These are phyloP conservation scores for Mustela lutreola DNA, from an alignment of 2,113 vertebrate genomes.

Conservation along the genomic window DNA sequence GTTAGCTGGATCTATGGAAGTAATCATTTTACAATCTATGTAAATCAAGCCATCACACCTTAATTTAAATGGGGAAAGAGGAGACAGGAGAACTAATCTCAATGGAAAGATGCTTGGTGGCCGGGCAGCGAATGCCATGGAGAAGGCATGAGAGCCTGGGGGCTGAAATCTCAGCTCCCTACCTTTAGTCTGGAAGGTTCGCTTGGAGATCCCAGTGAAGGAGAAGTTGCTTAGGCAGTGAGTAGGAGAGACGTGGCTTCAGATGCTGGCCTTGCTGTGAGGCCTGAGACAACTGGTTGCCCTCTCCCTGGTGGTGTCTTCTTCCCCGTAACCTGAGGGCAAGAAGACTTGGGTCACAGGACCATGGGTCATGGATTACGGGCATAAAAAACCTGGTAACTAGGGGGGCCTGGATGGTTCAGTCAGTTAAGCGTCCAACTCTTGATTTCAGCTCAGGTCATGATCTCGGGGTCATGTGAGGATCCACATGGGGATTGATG, in stretches of 20 bases:
- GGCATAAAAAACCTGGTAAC: not conserved
- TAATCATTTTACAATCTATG: not conserved
- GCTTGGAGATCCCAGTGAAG: not conserved
- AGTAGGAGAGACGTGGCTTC: not conserved
- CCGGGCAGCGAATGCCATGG: not conserved
- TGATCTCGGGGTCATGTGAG: not conserved
- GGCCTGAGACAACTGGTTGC: not conserved
- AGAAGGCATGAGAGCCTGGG: not conserved
- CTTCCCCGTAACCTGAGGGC: not conserved
- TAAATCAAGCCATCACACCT: not conserved
- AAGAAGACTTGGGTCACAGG: not conserved
- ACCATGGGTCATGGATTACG: not conserved
- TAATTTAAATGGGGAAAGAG: not conserved
- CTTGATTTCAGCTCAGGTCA: not conserved
- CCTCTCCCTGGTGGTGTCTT: not conserved
- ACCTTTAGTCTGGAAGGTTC: not conserved
- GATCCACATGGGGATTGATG: not conserved
- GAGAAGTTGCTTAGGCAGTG: not conserved
- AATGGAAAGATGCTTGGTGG: not conserved
- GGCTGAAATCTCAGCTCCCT: not conserved
- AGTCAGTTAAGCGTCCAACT: not conserved
- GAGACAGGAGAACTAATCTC: not conserved
- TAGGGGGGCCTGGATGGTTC: not conserved
- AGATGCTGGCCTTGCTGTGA: not conserved
- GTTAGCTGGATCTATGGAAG: not conserved